These are phyloP conservation scores for Crotophaga sulcirostris DNA, from an alignment of 2,113 vertebrate genomes.

Conservation along the genomic window DNA sequence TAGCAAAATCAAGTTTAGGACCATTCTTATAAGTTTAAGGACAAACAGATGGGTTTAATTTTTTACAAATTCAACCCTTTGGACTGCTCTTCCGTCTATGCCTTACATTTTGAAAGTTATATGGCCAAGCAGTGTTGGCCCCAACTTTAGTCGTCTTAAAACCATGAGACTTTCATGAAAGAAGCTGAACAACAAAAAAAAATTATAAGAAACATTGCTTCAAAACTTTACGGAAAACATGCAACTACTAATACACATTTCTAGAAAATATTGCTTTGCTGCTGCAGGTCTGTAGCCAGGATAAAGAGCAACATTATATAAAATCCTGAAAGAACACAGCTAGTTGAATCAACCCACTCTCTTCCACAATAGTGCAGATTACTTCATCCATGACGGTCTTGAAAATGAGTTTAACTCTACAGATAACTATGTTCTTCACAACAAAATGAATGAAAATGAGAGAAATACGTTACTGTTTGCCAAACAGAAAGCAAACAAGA, in stretches of 20 bases:
- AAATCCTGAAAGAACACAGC: background rate
- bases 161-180: background rate
- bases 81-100: background rate
- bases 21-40: background rate
- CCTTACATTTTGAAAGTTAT: background rate
- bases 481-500: conserved; percentile 4
- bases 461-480: background rate
- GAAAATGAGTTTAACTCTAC: conserved; percentile 35
- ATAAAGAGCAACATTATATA: background rate
- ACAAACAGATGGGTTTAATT: background rate
- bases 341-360: background rate
- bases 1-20: background rate
- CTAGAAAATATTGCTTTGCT: background rate
- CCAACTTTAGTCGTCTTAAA: background rate
- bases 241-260: background rate
- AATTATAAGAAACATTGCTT: background rate
- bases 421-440: conserved; percentile 18
- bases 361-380: background rate
- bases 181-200: background rate
- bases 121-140: background rate
- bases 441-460: conserved; percentile 22
- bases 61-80: background rate
- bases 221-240: background rate
- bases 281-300: background rate
- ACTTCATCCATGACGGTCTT: background rate